Conservation (phyloP, 2,797 vertebrate species). For the Pseudocheirus occidentalis region DNA sequence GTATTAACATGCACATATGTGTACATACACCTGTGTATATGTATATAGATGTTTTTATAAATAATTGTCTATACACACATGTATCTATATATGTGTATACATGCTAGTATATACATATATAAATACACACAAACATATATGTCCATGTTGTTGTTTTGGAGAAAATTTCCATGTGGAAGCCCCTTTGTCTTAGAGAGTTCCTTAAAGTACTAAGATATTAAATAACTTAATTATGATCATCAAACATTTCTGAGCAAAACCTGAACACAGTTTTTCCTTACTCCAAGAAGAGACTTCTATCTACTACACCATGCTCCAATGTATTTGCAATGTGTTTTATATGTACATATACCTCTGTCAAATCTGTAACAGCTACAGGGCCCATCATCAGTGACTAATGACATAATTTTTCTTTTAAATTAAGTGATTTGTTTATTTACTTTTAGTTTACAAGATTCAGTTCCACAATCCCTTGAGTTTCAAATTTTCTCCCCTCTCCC, state of each 20-base stretch:
- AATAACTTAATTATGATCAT: background rate
- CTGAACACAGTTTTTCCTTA: background rate
- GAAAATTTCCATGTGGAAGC: background rate
- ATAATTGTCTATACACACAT: background rate
- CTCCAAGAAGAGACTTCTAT: background rate
- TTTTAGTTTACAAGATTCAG: no score
- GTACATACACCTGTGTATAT: background rate
- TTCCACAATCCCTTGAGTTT: no score
- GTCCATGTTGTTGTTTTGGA: background rate
- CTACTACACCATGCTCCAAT: background rate
- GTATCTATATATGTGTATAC: background rate
- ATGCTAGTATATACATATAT: background rate
- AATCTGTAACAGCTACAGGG: background rate
- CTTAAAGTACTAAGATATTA: background rate
- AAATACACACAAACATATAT: no score
- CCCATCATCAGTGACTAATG: slow-evolving; percentile 18
- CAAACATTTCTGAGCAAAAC: background rate
- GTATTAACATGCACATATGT: background rate
- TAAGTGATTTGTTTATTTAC: no score
- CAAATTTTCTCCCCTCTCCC: no score
- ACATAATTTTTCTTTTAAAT: no score
- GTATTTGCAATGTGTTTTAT: slow-evolving; percentile 17
- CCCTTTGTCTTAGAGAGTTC: background rate
- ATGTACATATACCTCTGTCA: background rate
- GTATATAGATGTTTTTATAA: slow-evolving; percentile 18